phyloP scores from a whole-genome alignment of 2,113 vertebrate genomes.

The Apaloderma vittatum region DNA sequence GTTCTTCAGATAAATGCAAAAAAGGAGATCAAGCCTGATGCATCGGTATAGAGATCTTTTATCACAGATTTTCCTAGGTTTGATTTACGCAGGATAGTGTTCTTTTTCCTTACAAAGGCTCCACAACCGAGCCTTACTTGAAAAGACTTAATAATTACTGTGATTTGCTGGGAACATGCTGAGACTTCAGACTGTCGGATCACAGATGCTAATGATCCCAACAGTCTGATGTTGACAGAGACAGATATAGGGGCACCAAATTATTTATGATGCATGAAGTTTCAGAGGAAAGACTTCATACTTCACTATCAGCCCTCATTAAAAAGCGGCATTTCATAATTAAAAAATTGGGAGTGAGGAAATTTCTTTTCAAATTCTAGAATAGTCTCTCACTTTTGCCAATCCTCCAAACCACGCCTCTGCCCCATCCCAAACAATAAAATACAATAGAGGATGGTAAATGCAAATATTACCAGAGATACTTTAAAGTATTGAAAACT shows the following conservation, averaged over 20 bases:
- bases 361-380: neutral
- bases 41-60: neutral
- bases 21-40: neutral
- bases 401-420: neutral
- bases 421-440: neutral
- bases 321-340: neutral
- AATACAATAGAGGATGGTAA: neutral
- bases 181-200: neutral
- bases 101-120: neutral
- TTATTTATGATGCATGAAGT: slow-evolving; percentile 7
- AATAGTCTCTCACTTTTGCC: neutral
- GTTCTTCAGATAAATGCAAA: neutral
- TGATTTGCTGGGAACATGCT: neutral
- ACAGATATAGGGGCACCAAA: neutral
- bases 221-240: neutral
- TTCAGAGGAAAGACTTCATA: neutral
- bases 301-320: neutral
- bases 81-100: neutral
- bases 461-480: neutral
- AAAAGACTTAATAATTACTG: neutral
- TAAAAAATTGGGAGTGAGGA: neutral
- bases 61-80: neutral
- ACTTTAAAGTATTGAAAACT: neutral
- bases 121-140: neutral
- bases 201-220: neutral